Conservation (phyloP, 2,888 invertebrate species). For the Leptopilina drosophilae region DNA sequence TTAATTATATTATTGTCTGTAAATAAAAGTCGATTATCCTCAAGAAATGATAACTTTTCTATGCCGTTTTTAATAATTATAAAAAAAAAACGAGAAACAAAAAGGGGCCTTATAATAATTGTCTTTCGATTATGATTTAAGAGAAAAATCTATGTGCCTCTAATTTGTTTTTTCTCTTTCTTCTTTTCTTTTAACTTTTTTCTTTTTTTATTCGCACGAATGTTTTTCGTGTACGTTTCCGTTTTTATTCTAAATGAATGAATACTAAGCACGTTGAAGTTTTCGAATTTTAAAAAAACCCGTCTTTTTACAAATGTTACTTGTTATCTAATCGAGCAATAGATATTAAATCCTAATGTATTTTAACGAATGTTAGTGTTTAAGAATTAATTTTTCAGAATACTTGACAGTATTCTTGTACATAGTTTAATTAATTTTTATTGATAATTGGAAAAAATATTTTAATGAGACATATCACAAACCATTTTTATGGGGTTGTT, state of each 20-base stretch:
- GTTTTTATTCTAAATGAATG: slow-evolving; percentile 61
- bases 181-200: too few species aligned
- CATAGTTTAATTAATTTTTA: slow-evolving; percentile 16
- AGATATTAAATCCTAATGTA: slow-evolving; percentile 61
- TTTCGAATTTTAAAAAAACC: slow-evolving; percentile 74
- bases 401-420: slow-evolving; percentile 24
- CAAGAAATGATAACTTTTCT: slow-evolving; percentile 11
- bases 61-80: slow-evolving; percentile 11
- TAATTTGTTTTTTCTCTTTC: not conserved
- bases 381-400: slow-evolving; percentile 11
- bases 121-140: not conserved
- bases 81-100: too few species aligned
- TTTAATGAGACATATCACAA: slow-evolving; percentile 11
- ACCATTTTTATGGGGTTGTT: slow-evolving; percentile 7
- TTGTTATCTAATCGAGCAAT: slow-evolving; percentile 68
- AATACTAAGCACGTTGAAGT: slow-evolving; percentile 74
- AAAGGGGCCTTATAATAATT: slow-evolving; percentile 22
- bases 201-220: slow-evolving; percentile 52
- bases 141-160: slow-evolving; percentile 43
- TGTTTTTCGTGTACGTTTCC: slow-evolving; percentile 54
- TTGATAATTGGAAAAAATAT: not conserved
- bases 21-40: slow-evolving; percentile 23
- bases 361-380: slow-evolving; percentile 31
- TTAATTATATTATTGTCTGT: slow-evolving; percentile 15
- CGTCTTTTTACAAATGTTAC: slow-evolving; percentile 70